phyloP scores from a whole-genome alignment of 1,140 invertebrate species.

The Drosophila mauritiana region DNA sequence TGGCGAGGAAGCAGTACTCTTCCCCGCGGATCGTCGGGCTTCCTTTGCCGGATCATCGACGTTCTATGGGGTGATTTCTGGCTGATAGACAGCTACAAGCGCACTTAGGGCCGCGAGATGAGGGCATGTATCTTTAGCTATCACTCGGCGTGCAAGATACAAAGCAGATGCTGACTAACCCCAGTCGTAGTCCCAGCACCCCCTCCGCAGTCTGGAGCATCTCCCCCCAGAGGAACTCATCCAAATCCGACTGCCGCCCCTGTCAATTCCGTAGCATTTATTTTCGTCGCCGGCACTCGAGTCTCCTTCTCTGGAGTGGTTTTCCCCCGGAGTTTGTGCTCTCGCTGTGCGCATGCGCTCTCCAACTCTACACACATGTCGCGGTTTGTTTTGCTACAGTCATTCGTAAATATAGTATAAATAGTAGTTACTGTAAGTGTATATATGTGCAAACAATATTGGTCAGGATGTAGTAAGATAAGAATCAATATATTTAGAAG shows the following conservation, averaged over 20 bases:
- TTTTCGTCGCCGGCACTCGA: conserved; percentile 33
- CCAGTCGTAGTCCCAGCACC: not conserved
- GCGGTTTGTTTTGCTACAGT: conserved; percentile 70
- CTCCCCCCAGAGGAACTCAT: not conserved
- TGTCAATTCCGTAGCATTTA: conserved; percentile 60
- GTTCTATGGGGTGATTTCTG: conserved; percentile 43
- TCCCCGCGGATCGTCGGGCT: conserved; percentile 6
- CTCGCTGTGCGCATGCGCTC: conserved; percentile 60
- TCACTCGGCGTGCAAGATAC: conserved; percentile 59
- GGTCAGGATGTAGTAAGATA: too few species aligned
- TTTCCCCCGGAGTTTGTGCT: conserved; percentile 7
- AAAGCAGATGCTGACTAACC: conserved; percentile 66
- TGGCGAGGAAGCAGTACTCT: conserved; percentile 1
- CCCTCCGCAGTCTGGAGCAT: not conserved
- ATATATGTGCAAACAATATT: too few species aligned
- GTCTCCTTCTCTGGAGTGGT: conserved; percentile 1
- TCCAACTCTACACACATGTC: conserved; percentile 63
- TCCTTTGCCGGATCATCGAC: conserved; percentile 23
- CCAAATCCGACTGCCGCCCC: conserved; percentile 25
- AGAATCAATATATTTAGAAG: too few species aligned
- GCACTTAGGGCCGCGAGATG: conserved; percentile 63
- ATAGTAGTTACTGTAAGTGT: too few species aligned
- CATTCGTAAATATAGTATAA: conserved; percentile 41
- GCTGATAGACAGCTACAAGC: conserved; percentile 66
- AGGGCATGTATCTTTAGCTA: conserved; percentile 43